Conservation (phyloP, 2,113 vertebrate species). For the Psittacula cyanocephala region DNA sequence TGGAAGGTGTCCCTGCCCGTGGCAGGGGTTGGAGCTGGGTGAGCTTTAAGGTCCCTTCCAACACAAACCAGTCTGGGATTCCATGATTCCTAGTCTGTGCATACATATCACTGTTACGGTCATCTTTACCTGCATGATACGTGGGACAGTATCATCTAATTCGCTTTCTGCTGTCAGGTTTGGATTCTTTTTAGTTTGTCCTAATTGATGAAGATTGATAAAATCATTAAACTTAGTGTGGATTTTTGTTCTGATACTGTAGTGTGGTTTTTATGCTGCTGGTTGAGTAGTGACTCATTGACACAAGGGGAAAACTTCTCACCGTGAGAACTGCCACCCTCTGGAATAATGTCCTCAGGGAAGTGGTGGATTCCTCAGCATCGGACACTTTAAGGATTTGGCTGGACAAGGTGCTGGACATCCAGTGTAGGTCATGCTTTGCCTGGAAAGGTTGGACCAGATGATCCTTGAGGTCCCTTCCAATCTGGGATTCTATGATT, state of each 20-base stretch:
- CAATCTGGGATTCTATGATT: background rate
- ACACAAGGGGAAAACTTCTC: too few species aligned
- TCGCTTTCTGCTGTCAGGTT: background rate
- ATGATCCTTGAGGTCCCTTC: background rate
- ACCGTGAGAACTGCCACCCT: fast-evolving
- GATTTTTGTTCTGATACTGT: background rate
- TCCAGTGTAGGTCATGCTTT: background rate
- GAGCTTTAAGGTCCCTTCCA: background rate
- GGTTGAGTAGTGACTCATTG: background rate
- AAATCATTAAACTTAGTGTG: background rate
- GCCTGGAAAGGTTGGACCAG: background rate
- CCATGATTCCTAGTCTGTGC: background rate
- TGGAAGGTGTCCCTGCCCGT: too few species aligned
- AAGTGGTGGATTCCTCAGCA: background rate
- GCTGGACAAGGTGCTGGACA: background rate
- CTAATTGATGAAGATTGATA: background rate
- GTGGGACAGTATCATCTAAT: background rate
- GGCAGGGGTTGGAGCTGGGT: background rate
- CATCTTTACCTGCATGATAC: background rate
- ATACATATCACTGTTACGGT: background rate
- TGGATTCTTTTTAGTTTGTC: background rate
- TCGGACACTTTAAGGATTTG: too few species aligned
- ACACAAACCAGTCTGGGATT: background rate
- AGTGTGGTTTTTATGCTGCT: background rate
- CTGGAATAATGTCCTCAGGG: background rate